Evolutionary conservation across 2,888 invertebrate genomes (phyloP).

Genomic region (Drosophila longiperda): DNA sequence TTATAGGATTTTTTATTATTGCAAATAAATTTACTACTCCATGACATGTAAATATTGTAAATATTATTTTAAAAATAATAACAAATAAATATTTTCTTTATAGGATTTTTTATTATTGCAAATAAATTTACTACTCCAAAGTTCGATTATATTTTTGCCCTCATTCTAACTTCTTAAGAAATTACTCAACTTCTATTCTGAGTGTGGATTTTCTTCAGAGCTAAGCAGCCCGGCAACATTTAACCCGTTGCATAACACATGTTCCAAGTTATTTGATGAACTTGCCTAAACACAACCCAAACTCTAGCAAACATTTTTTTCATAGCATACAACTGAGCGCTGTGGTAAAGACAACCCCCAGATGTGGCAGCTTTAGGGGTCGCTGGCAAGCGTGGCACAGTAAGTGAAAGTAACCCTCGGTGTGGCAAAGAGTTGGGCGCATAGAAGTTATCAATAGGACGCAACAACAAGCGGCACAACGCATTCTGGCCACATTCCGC

Average conservation of each 20-base stretch:
- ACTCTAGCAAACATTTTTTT: slow-evolving; percentile 23
- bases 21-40: neutral
- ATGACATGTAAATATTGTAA: too few relatives aligned
- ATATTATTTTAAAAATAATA: too few relatives aligned
- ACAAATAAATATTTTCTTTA: neutral
- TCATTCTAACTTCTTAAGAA: too few relatives aligned
- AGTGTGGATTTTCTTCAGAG: neutral
- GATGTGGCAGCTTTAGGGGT: slow-evolving; percentile 9
- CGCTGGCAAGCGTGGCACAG: slow-evolving; percentile 43
- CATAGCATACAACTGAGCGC: slow-evolving; percentile 61
- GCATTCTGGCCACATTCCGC: slow-evolving; percentile 7
- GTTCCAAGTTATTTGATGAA: neutral
- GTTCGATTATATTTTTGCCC: neutral
- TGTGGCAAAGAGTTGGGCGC: slow-evolving; percentile 71
- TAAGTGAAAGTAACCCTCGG: slow-evolving; percentile 81
- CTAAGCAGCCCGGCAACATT: slow-evolving; percentile 10
- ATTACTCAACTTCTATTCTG: neutral
- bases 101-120: neutral
- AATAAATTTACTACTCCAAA: neutral
- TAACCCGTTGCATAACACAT: neutral
- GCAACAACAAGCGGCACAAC: slow-evolving; percentile 4
- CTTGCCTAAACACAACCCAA: slow-evolving; percentile 6
- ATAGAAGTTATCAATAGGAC: slow-evolving; percentile 68
- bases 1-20: neutral
- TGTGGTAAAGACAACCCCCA: slow-evolving; percentile 1